These are phyloP conservation scores for Thaumetopoea pityocampa DNA, from an alignment of 1,140 invertebrate genomes.

Conservation along the genomic window DNA sequence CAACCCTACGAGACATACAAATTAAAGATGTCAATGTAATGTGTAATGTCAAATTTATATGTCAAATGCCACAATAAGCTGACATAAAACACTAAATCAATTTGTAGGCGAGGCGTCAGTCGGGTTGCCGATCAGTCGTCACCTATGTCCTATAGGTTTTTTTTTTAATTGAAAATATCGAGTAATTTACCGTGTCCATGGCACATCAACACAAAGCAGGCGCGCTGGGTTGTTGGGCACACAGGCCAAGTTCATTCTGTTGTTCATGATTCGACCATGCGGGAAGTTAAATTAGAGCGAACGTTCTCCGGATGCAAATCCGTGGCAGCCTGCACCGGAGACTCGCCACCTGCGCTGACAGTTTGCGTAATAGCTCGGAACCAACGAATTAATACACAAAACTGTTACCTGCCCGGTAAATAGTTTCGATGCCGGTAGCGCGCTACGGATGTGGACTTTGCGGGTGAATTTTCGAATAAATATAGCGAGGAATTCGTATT, in stretches of 20 bases:
- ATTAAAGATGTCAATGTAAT: no score
- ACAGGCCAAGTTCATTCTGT: slow-evolving; percentile 38
- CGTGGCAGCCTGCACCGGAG: slow-evolving; percentile 37
- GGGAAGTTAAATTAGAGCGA: slow-evolving; percentile 71
- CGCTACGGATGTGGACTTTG: slow-evolving; percentile 7
- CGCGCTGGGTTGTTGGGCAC: slow-evolving; percentile 32
- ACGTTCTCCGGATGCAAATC: slow-evolving; percentile 70
- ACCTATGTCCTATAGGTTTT: no score
- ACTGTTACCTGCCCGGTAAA: slow-evolving; percentile 59
- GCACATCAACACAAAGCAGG: no score
- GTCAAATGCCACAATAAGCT: no score
- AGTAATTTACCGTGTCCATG: background rate
- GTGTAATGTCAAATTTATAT: no score
- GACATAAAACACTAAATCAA: no score
- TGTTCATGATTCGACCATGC: slow-evolving; percentile 61
- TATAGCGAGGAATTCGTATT: slow-evolving; percentile 17
- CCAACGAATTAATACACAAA: slow-evolving; percentile 72
- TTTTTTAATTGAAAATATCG: no score
- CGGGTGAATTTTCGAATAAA: slow-evolving; percentile 19
- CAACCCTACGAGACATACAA: no score
- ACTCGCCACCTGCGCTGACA: slow-evolving; percentile 65
- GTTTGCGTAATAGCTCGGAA: slow-evolving; percentile 70
- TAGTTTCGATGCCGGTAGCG: slow-evolving; percentile 49
- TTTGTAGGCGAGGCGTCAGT: no score
- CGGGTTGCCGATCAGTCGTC: no score